Base-by-base conservation (phyloP, 1,140 invertebrate species). In the Psix sp. region DNA sequence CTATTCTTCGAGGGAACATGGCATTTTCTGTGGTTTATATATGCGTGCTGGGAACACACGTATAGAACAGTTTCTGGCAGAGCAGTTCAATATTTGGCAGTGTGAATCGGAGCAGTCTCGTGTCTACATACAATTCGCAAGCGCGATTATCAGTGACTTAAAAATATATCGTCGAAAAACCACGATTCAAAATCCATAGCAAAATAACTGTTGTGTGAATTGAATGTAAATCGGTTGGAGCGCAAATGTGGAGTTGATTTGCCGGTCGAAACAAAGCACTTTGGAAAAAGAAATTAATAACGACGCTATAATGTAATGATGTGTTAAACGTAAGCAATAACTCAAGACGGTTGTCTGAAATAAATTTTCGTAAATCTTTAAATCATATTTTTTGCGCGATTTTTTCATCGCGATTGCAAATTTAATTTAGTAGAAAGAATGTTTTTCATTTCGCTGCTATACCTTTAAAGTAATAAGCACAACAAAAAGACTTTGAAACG, bases 61-160 rank as follows among this genome's bases (percentile, higher is more conserved):
- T 62, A 70, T 70, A 70, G 42, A 38, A 70, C 31, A 35, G 33
- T 46, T 70, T 38, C 71, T 67, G 57, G 63, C 71, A 65, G 54
- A 40, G 54, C 36, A 14, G 39, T 67, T 73, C 57, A 59, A 63
- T 66, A 67, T 71, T 78, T 78, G 76, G 73, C 76, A 76, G 59
- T 76, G 68, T 49, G 65, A 63, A 68, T 76, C 60, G 33, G 45
- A 62, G 51, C 59, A 45, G 63, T 54, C 52, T 42, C 57, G 73
- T 49, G 59, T 42, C 57, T 67, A 72, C 72, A 43, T 59, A 60
- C 18, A 57, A 49, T 63, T 73, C 56, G 36, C 15, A 40, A 65
- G 67, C 15, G 18, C 63, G 54, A 46, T 62, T 76, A 79, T 68
- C 52, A 68, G 59, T 43, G 71, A 4, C 10, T 20, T n/a, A n/a